Base-by-base conservation (phyloP, 2,888 invertebrate genomes). In the Melangyna quadrimaculata region DNA sequence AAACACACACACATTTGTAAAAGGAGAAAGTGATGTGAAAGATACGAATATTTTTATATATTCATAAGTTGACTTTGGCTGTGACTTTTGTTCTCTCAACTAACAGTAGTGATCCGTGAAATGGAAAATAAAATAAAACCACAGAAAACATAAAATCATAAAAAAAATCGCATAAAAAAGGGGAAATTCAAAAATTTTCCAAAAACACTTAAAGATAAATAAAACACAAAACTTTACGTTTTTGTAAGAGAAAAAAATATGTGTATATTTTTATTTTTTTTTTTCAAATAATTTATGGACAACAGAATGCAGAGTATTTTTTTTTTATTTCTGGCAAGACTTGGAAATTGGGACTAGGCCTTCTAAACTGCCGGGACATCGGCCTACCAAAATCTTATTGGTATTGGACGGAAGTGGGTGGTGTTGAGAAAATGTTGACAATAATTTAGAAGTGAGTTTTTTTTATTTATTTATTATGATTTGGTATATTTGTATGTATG, bases 401-500 rank as follows among this genome's bases (percentile, higher is more conserved):
- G 40, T 32, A 37, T 43, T n/a, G 22, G 17, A 9, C 48, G 12
- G 63, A 22, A 71, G 78, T 83, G 83, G 79, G 74, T 74, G 83
- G 78, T 79, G 78, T 70, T 70, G 63, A 74, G 69, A 78, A 72
- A 82, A 53, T 69, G 55, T 78, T 74, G 70, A 78, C 73, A 79
- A 67, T 55, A 83, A 70, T 83, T 69, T 29, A 59, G 63, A 59
- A 74, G 67, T 55, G 19, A 37, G n/a, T n/a, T 69, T 57, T 55
- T 57, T 45, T 57, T n/a, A 67, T 45, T 55, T 69, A 67, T 69
- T 67, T 59, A 45, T 61, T 73, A 70, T 82, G 40, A 78, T 78
- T 55, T 73, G 37, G 67, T 73, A 24, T 57, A 61, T 14, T 4
- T n/a, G 24, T 7, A 1, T 40, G 7, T n/a, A 8, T 67, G 5